These are phyloP conservation scores for Hirundichthys speculiger DNA, from an alignment of 2,113 vertebrate species.

Conservation along the genomic window DNA sequence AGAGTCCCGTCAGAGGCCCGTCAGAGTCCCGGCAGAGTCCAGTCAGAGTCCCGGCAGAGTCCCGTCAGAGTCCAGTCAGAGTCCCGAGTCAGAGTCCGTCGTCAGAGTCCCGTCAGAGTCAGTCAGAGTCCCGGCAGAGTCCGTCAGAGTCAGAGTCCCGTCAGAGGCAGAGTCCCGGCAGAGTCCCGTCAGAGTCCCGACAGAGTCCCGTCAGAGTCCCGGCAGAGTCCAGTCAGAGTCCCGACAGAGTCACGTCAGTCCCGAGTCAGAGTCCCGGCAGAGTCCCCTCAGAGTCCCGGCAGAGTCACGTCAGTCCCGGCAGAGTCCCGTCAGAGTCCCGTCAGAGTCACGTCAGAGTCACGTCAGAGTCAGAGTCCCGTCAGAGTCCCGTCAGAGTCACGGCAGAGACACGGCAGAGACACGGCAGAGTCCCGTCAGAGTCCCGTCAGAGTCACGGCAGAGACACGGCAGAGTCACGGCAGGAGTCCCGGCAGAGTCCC, in stretches of 20 bases:
- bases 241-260: slow-evolving; percentile 9
- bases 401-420: neutral
- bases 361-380: neutral
- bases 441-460: too few species aligned
- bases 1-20: neutral
- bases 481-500: too few species aligned
- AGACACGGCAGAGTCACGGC: too few species aligned
- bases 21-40: too few species aligned
- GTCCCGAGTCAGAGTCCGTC: too few species aligned
- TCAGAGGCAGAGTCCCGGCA: neutral
- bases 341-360: neutral
- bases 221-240: too few species aligned
- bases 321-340: slow-evolving; percentile 1
- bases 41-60: slow-evolving; percentile 1
- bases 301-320: too few species aligned
- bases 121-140: too few species aligned
- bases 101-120: too few species aligned
- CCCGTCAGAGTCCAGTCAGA: neutral
- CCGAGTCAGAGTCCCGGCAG: neutral
- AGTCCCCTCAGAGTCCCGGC: neutral
- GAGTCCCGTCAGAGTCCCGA: neutral
- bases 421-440: neutral
- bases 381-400: too few species aligned
- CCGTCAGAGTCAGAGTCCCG: slow-evolving; percentile 4
- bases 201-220: too few species aligned